phyloP scores from a whole-genome alignment of 1,140 invertebrate genomes.

The Penaeus chinensis region DNA sequence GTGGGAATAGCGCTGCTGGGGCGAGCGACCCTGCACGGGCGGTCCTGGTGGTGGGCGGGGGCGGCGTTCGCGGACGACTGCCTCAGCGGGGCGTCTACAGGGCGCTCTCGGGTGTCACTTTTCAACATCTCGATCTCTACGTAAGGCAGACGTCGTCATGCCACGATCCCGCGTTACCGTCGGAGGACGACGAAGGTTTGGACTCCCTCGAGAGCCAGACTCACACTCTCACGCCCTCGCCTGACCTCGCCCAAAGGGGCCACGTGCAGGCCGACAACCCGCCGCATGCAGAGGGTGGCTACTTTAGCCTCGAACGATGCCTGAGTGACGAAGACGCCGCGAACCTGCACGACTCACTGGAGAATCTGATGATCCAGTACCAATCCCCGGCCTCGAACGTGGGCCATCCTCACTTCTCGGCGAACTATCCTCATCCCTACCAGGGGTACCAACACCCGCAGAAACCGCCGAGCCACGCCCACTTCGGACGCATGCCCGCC shows the following conservation, averaged over 20 bases:
- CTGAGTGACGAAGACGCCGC: conserved; percentile 52
- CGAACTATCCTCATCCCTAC: conserved; percentile 23
- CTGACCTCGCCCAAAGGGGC: conserved; percentile 28
- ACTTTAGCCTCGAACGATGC: conserved; percentile 53
- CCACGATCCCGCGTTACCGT: conserved; percentile 11
- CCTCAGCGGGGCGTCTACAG: conserved; percentile 45
- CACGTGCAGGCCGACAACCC: conserved; percentile 19
- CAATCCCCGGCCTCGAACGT: background rate
- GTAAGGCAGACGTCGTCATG: conserved; percentile 47
- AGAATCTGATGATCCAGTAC: conserved; percentile 34
- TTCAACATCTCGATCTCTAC: conserved; percentile 53
- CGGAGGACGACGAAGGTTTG: conserved; percentile 54
- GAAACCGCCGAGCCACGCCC: too few relatives aligned
- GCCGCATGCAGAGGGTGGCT: conserved; percentile 39
- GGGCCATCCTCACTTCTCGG: conserved; percentile 23
- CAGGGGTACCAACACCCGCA: conserved; percentile 7
- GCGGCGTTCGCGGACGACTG: conserved; percentile 22
- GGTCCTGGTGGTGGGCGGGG: conserved; percentile 47
- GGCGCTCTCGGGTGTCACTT: conserved; percentile 52
- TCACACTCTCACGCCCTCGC: conserved; percentile 49
- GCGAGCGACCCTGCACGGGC: conserved; percentile 38
- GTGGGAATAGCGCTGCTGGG: background rate
- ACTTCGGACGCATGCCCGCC: conserved; percentile 15
- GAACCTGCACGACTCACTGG: conserved; percentile 47
- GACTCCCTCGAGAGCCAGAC: conserved; percentile 52